Evolutionary conservation across 1,140 invertebrate species (phyloP).

Genomic region (Neodiprion pinetum): DNA sequence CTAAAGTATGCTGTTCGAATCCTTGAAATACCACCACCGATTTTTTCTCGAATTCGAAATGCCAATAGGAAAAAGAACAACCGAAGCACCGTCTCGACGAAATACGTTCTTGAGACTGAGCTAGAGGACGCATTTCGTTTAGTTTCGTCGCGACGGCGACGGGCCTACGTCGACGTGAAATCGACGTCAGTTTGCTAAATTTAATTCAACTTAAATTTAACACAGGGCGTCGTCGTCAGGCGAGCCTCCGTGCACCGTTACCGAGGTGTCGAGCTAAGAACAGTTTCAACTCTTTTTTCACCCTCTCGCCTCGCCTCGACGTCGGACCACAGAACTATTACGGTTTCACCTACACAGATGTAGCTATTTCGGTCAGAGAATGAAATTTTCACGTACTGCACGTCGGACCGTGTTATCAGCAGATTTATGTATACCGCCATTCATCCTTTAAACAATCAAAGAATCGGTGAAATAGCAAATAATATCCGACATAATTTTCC

Average conservation of each 20-base stretch:
- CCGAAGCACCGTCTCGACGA: conserved; percentile 42
- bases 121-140: conserved; percentile 55
- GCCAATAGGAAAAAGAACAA: conserved; percentile 33
- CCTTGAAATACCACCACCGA: conserved; percentile 12
- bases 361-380: not conserved
- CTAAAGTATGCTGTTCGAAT: not conserved
- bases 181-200: conserved; percentile 48
- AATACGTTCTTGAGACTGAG: conserved; percentile 61
- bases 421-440: not conserved
- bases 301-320: not conserved
- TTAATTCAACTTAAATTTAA: conserved; percentile 65
- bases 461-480: not conserved
- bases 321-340: conserved; percentile 1
- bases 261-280: not conserved
- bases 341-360: not conserved
- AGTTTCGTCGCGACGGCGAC: conserved; percentile 42
- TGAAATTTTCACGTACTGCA: not conserved
- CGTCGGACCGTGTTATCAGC: not conserved
- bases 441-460: not conserved
- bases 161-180: conserved; percentile 34
- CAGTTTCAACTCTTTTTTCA: not conserved
- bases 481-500: not conserved
- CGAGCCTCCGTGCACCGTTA: conserved; percentile 46
- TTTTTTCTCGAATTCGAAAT: conserved; percentile 22
- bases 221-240: conserved; percentile 43